Evolutionary conservation across 2,113 vertebrate genomes (phyloP).

Genomic region (Craseonycteris thonglongyai): DNA sequence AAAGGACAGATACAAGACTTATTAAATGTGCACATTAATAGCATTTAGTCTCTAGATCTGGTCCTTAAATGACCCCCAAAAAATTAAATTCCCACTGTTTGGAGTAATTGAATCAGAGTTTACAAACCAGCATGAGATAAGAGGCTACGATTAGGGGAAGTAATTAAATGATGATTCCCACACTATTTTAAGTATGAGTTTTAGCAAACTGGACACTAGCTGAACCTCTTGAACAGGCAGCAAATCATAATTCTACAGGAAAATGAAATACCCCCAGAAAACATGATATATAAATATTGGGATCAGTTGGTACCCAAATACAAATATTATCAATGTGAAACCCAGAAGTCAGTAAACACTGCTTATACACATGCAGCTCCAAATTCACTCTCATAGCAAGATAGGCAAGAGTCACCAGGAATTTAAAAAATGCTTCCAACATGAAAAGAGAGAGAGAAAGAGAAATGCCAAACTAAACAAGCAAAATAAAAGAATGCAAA

Average conservation of each 20-base stretch:
- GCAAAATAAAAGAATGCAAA: neutral
- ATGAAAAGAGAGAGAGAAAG: neutral
- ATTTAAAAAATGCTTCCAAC: neutral
- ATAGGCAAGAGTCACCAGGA: neutral
- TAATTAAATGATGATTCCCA: neutral
- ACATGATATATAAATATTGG: neutral
- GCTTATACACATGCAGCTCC: fast-evolving
- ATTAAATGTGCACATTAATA: neutral
- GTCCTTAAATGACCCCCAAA: neutral
- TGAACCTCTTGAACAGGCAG: neutral
- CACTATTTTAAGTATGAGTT: neutral
- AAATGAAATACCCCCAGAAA: neutral
- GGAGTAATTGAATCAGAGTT: neutral
- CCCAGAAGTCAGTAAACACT: neutral
- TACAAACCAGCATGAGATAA: neutral
- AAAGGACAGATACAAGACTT: neutral
- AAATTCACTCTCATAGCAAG: neutral
- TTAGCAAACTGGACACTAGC: neutral
- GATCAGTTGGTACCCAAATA: neutral
- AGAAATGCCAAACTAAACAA: neutral
- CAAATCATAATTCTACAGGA: neutral
- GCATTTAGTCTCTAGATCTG: neutral
- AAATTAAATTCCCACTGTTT: neutral
- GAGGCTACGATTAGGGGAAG: neutral
- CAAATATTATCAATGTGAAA: neutral